Conservation (phyloP, 2,113 vertebrate genomes). For the Caracal caracal region DNA sequence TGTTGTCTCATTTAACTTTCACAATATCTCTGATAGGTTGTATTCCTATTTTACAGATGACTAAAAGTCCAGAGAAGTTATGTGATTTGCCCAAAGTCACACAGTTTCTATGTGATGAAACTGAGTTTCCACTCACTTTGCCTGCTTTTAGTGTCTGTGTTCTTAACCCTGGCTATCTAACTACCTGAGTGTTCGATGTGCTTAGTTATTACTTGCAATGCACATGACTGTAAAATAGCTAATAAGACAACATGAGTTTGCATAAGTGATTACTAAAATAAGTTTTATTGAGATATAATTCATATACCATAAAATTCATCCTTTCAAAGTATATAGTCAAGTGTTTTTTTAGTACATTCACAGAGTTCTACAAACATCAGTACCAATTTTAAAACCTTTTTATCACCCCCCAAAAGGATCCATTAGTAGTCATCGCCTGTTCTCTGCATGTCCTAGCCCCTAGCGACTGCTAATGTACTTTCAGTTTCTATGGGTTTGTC, state of each 20-base stretch:
- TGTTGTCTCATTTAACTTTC: not conserved
- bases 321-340: not conserved
- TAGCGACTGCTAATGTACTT: not conserved
- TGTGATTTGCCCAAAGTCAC: not conserved
- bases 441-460: not conserved
- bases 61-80: not conserved
- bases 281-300: not conserved
- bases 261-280: not conserved
- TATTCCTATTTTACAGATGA: not conserved
- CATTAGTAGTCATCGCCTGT: not conserved
- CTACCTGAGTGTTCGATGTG: not conserved
- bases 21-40: not conserved
- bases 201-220: not conserved
- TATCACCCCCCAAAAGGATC: not conserved
- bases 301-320: not conserved
- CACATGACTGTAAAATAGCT: not conserved
- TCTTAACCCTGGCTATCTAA: not conserved
- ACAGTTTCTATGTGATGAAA: not conserved
- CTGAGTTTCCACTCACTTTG: not conserved
- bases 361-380: not conserved
- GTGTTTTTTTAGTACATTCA: not conserved
- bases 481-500: not conserved
- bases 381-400: not conserved
- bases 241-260: not conserved
- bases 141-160: not conserved